phyloP scores from a whole-genome alignment of 2,113 vertebrate genomes.

The Eurypyga helias region DNA sequence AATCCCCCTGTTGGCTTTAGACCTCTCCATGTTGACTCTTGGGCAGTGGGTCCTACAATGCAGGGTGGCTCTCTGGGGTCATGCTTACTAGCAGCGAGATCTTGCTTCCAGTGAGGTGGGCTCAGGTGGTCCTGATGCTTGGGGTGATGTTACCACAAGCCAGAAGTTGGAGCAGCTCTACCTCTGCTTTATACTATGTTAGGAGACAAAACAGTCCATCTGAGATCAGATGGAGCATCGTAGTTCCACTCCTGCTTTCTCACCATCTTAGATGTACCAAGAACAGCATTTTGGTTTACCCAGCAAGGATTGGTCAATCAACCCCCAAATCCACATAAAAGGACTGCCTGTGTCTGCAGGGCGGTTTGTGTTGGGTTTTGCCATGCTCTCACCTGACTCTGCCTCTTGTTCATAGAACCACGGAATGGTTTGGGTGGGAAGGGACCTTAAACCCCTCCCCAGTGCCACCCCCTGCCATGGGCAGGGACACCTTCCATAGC shows the following conservation, averaged over 20 bases:
- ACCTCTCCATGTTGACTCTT: rapidly evolving
- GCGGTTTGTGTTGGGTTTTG: background rate
- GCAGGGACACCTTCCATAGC: too few species aligned
- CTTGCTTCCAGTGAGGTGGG: background rate
- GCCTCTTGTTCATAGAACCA: background rate
- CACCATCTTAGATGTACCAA: background rate
- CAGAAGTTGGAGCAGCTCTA: background rate
- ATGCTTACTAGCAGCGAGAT: background rate
- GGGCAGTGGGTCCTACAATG: background rate
- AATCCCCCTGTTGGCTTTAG: background rate
- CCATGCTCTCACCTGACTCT: background rate
- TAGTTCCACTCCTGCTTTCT: background rate
- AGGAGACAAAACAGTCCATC: background rate
- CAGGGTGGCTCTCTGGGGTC: background rate
- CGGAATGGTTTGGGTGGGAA: too few species aligned
- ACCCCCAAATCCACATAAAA: background rate
- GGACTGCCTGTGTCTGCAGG: background rate
- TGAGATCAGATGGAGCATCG: background rate
- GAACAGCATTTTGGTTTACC: background rate
- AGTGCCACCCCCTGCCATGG: too few species aligned
- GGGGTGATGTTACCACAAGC: background rate
- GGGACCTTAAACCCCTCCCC: too few species aligned
- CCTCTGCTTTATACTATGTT: background rate
- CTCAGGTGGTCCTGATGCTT: background rate
- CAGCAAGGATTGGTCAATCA: background rate